Evolutionary conservation across 2,888 invertebrate species (phyloP).

Genomic region (Nudaria mundana): DNA sequence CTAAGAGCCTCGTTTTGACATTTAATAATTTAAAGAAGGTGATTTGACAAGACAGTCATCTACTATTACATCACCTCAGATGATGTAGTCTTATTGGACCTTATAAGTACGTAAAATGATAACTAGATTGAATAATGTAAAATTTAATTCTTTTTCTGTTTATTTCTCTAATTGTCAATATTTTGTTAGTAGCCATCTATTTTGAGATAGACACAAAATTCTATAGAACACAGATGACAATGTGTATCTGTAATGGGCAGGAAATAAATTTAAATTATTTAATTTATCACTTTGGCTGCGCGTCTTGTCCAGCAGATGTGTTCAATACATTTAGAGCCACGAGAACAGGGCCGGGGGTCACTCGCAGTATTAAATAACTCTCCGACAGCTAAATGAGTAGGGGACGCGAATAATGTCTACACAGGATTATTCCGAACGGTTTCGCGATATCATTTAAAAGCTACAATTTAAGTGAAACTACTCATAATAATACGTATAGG

Average conservation of each 20-base stretch:
- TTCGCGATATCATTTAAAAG: conserved; percentile 13
- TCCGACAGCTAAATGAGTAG: conserved; percentile 77
- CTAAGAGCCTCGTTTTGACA: too few species aligned
- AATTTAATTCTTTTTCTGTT: too few species aligned
- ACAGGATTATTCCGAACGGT: conserved; percentile 42
- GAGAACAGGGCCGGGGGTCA: conserved; percentile 65
- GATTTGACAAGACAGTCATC: too few species aligned
- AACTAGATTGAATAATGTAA: too few species aligned
- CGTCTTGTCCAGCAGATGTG: conserved; percentile 70
- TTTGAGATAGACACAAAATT: conserved; percentile 3
- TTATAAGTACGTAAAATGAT: too few species aligned
- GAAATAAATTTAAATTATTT: conserved; percentile 55
- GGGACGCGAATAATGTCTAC: conserved; percentile 58
- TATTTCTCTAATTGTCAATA: too few species aligned
- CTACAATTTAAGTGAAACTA: too few species aligned
- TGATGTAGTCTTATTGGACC: too few species aligned
- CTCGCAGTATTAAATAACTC: conserved; percentile 78
- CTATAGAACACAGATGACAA: conserved; percentile 10
- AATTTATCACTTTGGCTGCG: conserved; percentile 57
- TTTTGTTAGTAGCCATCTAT: too few species aligned
- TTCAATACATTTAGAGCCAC: conserved; percentile 68
- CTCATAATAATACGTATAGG: too few species aligned
- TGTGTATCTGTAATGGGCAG: conserved; percentile 21
- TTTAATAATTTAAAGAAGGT: too few species aligned
- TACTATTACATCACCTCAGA: too few species aligned